Conservation (phyloP, 2,888 invertebrate species). For the Leptinotarsa juncta region DNA sequence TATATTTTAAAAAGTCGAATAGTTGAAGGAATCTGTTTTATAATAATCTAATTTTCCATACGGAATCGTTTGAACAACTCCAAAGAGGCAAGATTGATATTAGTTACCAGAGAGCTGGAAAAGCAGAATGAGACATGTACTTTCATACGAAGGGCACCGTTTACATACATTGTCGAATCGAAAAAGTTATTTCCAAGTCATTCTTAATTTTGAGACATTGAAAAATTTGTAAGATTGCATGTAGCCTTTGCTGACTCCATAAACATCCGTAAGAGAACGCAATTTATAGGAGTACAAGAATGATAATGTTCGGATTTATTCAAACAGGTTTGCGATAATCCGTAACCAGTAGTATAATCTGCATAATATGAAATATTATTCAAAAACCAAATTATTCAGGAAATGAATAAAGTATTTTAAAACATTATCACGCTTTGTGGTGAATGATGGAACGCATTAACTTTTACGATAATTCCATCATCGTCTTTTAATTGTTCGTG, state of each 20-base stretch:
- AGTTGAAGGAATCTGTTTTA: no score
- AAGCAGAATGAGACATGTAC: no score
- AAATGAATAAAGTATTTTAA: background rate
- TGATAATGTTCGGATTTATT: background rate
- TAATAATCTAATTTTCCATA: no score
- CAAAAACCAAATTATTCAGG: background rate
- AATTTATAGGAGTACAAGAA: background rate
- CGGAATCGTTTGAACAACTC: no score
- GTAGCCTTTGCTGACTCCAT: background rate
- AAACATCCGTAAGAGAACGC: background rate
- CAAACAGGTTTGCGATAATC: background rate
- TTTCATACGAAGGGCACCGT: no score
- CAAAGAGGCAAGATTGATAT: no score
- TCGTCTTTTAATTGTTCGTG: conserved; percentile 13
- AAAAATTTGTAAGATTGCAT: background rate
- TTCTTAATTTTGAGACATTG: background rate
- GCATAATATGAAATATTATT: background rate
- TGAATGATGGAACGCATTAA: background rate
- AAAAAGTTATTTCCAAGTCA: no score
- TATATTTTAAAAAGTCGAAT: no score
- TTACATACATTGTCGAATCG: no score
- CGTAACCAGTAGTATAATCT: background rate
- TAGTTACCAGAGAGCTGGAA: no score
- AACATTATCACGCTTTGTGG: background rate
- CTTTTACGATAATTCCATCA: background rate